Evolutionary conservation across 2,888 invertebrate species (phyloP), one percentile per base, ranked within the genome.

Genomic region (Monochamus alternatus): DNA sequence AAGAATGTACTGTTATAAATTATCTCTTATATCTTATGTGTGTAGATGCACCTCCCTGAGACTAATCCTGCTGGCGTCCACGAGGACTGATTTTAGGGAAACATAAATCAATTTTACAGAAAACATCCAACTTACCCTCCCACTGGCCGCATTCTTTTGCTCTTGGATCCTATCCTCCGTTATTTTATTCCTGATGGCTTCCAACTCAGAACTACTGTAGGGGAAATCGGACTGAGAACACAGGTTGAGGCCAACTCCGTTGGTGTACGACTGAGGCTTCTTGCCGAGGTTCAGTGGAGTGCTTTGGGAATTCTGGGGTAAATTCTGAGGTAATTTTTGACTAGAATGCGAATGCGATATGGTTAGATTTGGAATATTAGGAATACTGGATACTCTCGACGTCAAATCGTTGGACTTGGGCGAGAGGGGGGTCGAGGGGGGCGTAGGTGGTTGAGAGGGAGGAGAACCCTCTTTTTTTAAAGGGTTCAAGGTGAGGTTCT

Each of bases 391-490:
- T 64, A 76, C 76, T 76, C 80, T 78, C 63, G 71, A 10, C 59
- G 65, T 73, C 74, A 81, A 64, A 38, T 82, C 83, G 77, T 80
- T 80, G 59, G 84, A 83, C 82, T 87, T 88, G 8, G 90, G 90
- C 3, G 89, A 89, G 44, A 89, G 85, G 32, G 90, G 90, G 3
- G 90, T 90, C 74, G 89, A 88, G n/a, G 90, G 90, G 3, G 90
- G 90, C 30, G 90, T 90, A 10, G 90, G 90, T 5, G 90, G 90
- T 81, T 90, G 90, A n/a, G 88, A 88, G 9, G 88, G 87, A 10
- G 89, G 89, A 10, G 87, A 65, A 55, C 81, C 75, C 58, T 81
- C 81, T 77, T 81, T 82, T 86, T 51, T 89, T 87, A 44, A 84
- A 62, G 86, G 84, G 69, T 87, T 86, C 78, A 89, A 83, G 51